Conservation (phyloP, 2,797 vertebrate species). For the Microctenopoma stevenorrisi region DNA sequence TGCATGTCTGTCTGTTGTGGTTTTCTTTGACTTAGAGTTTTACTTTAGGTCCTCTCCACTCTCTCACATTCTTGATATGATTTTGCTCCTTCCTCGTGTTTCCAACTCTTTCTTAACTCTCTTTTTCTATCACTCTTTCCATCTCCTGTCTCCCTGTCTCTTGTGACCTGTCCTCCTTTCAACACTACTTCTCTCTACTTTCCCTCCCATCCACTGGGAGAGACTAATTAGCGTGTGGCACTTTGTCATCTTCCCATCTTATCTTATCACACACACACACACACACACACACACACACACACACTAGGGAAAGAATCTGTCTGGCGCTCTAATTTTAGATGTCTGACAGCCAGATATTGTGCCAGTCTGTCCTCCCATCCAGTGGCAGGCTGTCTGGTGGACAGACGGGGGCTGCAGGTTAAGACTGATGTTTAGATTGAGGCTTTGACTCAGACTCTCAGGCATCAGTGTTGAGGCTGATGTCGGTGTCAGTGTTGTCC, state of each 20-base stretch:
- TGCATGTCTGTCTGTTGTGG: not conserved
- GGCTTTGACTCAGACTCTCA: slow-evolving; percentile 8
- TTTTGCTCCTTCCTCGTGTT: not conserved
- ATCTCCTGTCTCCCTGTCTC: slow-evolving; percentile 54
- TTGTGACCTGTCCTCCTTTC: slow-evolving; percentile 73
- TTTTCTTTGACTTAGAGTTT: too few relatives aligned
- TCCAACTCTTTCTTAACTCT: slow-evolving; percentile 35
- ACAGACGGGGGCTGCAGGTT: slow-evolving; percentile 46
- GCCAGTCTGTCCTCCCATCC: slow-evolving; percentile 38
- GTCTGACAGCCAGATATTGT: slow-evolving; percentile 66
- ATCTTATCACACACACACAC: slow-evolving; percentile 56
- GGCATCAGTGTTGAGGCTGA: not conserved
- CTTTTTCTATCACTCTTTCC: slow-evolving; percentile 49
- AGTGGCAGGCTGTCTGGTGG: slow-evolving; percentile 47
- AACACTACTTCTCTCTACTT: slow-evolving; percentile 50
- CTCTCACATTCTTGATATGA: too few relatives aligned
- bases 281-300: slow-evolving; percentile 19
- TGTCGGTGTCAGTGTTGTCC: slow-evolving; percentile 9
- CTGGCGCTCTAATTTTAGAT: slow-evolving; percentile 71
- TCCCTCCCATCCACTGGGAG: slow-evolving; percentile 60
- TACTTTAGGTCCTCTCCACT: not conserved
- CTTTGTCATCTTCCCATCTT: slow-evolving; percentile 69
- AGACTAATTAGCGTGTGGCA: slow-evolving; percentile 75
- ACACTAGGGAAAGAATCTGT: slow-evolving; percentile 57
- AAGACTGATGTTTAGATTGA: slow-evolving; percentile 14